Evolutionary conservation across 2,888 invertebrate species (phyloP), one percentile per base, ranked within the genome.

Genomic region (Beris morrisii): DNA sequence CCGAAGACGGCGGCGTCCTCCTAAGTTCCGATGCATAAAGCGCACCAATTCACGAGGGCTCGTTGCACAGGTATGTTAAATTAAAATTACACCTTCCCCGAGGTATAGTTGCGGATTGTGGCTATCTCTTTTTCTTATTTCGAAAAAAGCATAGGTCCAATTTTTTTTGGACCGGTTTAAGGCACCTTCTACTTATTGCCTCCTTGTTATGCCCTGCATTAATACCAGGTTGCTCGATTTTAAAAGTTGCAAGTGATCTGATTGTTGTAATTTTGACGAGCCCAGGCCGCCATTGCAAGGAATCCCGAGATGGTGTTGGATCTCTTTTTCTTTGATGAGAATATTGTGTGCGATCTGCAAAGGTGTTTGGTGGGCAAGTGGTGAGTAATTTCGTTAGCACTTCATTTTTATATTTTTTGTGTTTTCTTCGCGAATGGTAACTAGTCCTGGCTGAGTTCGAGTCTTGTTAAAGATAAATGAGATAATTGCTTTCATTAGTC

Each of bases 401-500:
- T 58, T 65, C 45, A 53, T 48, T 56, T 5, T 43, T 43, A 32
- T 56, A 32, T n/a, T 53, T 65, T 65, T 30, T 48, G 30, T 46
- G 56, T 31, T 55, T 65, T 44, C 11, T 28, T 48, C 45, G 55
- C 30, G 28, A 46, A 32, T 7, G 32, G 53, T 31, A 55, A 45
- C 48, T 46, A 46, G 64, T 30, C 31, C 31, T n/a, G 46, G 55
- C 22, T 56, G 45, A 54, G 22, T 54, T 64, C 28, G 13, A 22
- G 22, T 56, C 64, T 56, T 22, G 64, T 65, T 56, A 65, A 65
- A 65, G 64, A 55, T 67, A 69, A 69, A 69, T 61, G 69, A 69
- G 67, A 67, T 69, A 69, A 69, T 69, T 69, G 67, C 65, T 69
- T 69, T 69, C 69, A 69, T 69, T 69, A 69, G 69, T 57, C 67